Base-by-base conservation (phyloP, 2,113 vertebrate genomes). In the Dinomys branickii region DNA sequence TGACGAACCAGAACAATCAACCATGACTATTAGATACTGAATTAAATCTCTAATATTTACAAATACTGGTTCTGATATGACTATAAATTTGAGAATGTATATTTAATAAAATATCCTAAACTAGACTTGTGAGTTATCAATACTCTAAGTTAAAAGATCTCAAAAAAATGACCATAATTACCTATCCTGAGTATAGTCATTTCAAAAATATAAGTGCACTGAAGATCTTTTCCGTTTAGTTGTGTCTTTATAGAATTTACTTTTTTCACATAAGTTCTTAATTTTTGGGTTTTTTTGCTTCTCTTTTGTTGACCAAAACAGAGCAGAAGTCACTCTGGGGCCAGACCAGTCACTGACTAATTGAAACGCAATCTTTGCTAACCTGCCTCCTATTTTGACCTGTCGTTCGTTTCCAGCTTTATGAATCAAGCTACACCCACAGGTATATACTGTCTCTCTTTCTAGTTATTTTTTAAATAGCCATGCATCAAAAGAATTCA, bases 381-480 rank as follows among this genome's bases (percentile, higher is more conserved):
- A 7, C 28, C 50, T 52, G 11, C 22, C 44, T 83, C 47, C 52
- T 47, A 12, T 63, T 87, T 38, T 5, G 5, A 73, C 78, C 90
- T 56, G 0, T 13, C 56, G 50, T 58, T 90, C n/a, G n/a, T 56
- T 44, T 59, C 50, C 78, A 71, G 69, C 30, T 84, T 63, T 22
- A 14, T 0, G 0, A 17, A 67, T 71, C 75, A n/a, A 61, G 3
- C 80, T 73, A 7, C 20, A 7, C n/a, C 33, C 75, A 88, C 28
- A 78, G 6, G 19, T 20, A 73, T 5, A n/a, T 24, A 13, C 50
- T 19, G 5, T 52, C 69, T 81, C 93, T 92, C 82, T 38, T 88
- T 85, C 96, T 94, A 12, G 33, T 85, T 94, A 38, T 14, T n/a
- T 92, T 87, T 84, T 58, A 84, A 93, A 78, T 28, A 85, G 3